Percentiles rank a stretch among this genome's conserved stretches.
phyloP scores from a whole-genome alignment of 92 coral and sea anemone species.

The Porites evermanni region DNA sequence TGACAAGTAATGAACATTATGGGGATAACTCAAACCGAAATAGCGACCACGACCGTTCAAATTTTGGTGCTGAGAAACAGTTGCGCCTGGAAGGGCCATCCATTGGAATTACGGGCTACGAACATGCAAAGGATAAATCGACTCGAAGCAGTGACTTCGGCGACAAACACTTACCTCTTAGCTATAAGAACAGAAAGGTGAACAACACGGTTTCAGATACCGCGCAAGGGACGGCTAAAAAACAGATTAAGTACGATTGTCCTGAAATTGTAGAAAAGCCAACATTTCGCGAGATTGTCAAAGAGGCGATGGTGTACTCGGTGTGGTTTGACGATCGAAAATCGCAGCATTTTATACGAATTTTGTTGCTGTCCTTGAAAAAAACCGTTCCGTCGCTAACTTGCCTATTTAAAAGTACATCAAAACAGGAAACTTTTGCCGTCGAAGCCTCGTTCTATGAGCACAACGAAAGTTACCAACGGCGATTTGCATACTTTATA shows the following conservation, averaged over 20 bases:
- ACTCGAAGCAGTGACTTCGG: too few relatives aligned
- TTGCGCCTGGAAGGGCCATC: neutral
- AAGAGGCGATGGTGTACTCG: conserved; percentile 17
- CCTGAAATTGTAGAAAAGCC: neutral
- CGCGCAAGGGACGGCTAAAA: neutral
- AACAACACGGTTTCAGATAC: neutral
- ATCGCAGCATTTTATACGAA: neutral
- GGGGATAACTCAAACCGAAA: neutral
- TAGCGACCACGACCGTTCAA: neutral
- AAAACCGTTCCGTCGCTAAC: conserved; percentile 8
- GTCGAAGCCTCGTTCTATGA: conserved; percentile 1
- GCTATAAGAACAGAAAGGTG: neutral
- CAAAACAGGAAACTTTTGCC: neutral
- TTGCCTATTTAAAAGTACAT: conserved; percentile 5
- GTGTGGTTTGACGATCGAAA: conserved; percentile 29
- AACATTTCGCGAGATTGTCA: conserved; percentile 10
- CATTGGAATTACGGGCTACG: too few relatives aligned
- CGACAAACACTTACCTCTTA: too few relatives aligned
- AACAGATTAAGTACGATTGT: neutral
- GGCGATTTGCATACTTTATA: conserved; percentile 52
- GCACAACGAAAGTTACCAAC: conserved; percentile 16
- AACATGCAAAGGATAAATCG: too few relatives aligned
- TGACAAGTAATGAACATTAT: neutral
- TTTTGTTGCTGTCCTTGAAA: conserved; percentile 14
- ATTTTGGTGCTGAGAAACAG: neutral